These are phyloP conservation scores for Papilio xuthus DNA, from an alignment of 1,140 invertebrate species.

Conservation along the genomic window DNA sequence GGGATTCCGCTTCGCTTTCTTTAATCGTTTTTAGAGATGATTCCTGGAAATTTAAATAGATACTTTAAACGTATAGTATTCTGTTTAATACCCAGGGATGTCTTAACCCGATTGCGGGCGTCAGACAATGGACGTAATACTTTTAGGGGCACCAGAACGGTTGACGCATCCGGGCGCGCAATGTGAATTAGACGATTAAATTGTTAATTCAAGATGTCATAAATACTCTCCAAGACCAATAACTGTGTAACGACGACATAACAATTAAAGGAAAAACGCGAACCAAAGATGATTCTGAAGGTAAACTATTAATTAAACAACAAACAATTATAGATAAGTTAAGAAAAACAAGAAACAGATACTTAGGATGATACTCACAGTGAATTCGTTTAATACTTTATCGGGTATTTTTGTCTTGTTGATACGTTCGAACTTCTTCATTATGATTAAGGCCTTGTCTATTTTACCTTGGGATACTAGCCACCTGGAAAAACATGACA, in stretches of 20 bases:
- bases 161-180: too few species aligned
- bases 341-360: background rate
- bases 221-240: too few species aligned
- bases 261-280: too few species aligned
- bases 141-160: too few species aligned
- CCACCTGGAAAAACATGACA: slow-evolving; percentile 83
- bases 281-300: too few species aligned
- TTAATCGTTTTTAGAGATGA: slow-evolving; percentile 84
- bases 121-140: too few species aligned
- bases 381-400: slow-evolving; percentile 87
- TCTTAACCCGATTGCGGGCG: too few species aligned
- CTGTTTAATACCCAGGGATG: background rate
- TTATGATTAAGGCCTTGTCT: slow-evolving; percentile 88
- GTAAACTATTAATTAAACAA: background rate
- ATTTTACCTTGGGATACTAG: slow-evolving; percentile 90
- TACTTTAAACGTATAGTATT: background rate
- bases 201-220: too few species aligned
- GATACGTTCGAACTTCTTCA: slow-evolving; percentile 90
- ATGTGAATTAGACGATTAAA: too few species aligned
- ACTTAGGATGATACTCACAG: slow-evolving; percentile 79
- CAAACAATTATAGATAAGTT: background rate
- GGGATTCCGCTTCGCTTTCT: slow-evolving; percentile 85
- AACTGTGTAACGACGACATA: too few species aligned
- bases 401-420: slow-evolving; percentile 89
- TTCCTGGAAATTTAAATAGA: slow-evolving; percentile 78